Evolutionary conservation across 2,888 invertebrate genomes (phyloP).

Genomic region (Caenorhabditis japonica): DNA sequence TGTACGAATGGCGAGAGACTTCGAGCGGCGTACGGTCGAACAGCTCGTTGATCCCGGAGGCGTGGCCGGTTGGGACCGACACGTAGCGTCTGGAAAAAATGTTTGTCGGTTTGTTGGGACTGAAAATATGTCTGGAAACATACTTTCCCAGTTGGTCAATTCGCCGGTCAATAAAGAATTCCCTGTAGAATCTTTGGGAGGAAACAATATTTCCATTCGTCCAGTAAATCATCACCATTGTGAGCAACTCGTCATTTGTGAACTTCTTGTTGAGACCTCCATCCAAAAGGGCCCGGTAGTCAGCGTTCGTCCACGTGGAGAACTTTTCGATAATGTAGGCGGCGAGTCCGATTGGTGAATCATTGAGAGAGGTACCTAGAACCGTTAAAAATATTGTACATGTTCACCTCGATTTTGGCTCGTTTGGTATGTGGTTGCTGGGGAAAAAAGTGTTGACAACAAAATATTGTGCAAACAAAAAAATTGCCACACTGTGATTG

Average conservation of each 20-base stretch:
- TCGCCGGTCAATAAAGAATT: slow-evolving; percentile 78
- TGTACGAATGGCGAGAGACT: slow-evolving; percentile 82
- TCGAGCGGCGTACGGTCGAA: slow-evolving; percentile 81
- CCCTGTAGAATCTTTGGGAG: slow-evolving; percentile 85
- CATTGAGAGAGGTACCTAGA: slow-evolving; percentile 83
- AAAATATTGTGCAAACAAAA: too few species aligned
- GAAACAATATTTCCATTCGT: slow-evolving; percentile 83
- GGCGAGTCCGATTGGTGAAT: slow-evolving; percentile 88
- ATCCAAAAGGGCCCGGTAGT: slow-evolving; percentile 80
- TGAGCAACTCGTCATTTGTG: slow-evolving; percentile 84
- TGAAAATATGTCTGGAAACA: slow-evolving; percentile 1
- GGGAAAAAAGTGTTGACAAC: too few species aligned
- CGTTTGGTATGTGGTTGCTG: too few species aligned
- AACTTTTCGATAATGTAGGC: slow-evolving; percentile 93
- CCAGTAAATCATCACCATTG: slow-evolving; percentile 89
- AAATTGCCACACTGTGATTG: too few species aligned
- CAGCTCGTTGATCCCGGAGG: slow-evolving; percentile 85
- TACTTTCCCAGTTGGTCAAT: slow-evolving; percentile 54
- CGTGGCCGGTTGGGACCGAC: slow-evolving; percentile 84
- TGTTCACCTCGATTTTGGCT: too few species aligned
- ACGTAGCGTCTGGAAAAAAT: slow-evolving; percentile 77
- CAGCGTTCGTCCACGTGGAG: slow-evolving; percentile 83
- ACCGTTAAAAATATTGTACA: not conserved
- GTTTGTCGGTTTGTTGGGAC: too few species aligned
- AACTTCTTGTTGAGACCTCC: slow-evolving; percentile 83